phyloP scores from a whole-genome alignment of 2,797 vertebrate species.

The Hozukius guyotensis region DNA sequence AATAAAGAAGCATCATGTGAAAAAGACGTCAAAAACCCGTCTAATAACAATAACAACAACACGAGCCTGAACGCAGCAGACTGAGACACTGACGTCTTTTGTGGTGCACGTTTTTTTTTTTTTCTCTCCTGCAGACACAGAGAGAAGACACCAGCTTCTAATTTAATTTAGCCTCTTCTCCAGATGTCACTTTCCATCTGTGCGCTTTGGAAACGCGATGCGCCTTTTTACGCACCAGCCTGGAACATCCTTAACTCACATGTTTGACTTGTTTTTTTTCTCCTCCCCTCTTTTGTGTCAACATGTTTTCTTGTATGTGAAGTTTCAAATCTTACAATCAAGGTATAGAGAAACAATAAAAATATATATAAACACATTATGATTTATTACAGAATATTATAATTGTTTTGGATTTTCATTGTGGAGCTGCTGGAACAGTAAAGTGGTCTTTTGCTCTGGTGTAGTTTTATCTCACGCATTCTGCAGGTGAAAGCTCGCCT shows the following conservation, averaged over 20 bases:
- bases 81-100: slow-evolving; percentile 32
- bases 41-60: background rate
- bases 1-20: slow-evolving; percentile 1
- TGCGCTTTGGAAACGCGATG: slow-evolving; percentile 84
- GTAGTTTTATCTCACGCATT: background rate
- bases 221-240: slow-evolving; percentile 62
- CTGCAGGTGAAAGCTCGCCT: slow-evolving; percentile 9
- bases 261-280: background rate
- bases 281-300: background rate
- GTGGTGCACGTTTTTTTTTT: slow-evolving; percentile 18
- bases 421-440: background rate
- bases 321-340: background rate
- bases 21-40: background rate
- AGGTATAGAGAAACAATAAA: background rate
- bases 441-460: background rate
- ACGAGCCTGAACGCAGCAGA: background rate
- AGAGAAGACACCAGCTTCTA: slow-evolving; percentile 84
- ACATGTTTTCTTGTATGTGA: background rate
- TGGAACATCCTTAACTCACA: slow-evolving; percentile 36
- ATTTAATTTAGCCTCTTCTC: slow-evolving; percentile 88
- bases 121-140: slow-evolving; percentile 32
- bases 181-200: slow-evolving; percentile 98
- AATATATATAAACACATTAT: background rate
- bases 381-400: background rate
- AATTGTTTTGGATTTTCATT: background rate